Percentiles rank a stretch among this genome's conserved stretches.
These are phyloP conservation scores for Brachyopa scutellaris DNA, from an alignment of 2,888 invertebrate species.

Conservation along the genomic window DNA sequence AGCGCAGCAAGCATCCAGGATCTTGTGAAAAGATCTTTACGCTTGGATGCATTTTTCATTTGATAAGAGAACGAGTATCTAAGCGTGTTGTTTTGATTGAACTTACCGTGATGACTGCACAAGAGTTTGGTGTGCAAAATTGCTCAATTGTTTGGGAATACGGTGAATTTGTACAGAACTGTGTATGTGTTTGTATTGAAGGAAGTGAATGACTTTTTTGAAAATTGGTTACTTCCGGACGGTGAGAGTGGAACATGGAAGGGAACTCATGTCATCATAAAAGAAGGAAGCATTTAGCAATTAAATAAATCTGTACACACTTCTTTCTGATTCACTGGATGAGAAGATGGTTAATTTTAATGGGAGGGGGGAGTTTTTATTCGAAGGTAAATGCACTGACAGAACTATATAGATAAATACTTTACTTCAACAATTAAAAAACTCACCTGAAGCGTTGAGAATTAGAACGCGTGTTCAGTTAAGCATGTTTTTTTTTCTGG, in stretches of 20 bases:
- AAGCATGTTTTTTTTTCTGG: too few species aligned
- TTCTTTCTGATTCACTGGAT: constrained; percentile 36
- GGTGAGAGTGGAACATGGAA: constrained; percentile 5
- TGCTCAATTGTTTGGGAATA: constrained; percentile 36
- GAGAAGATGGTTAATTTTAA: constrained; percentile 21
- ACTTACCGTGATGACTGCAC: constrained; percentile 1
- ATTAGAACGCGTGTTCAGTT: too few species aligned
- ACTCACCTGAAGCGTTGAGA: too few species aligned
- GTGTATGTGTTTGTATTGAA: not conserved
- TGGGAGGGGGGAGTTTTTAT: not conserved
- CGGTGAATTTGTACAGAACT: too few species aligned
- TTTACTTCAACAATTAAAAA: too few species aligned
- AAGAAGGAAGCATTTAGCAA: constrained; percentile 21
- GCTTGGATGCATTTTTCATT: constrained; percentile 27
- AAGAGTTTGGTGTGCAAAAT: constrained; percentile 26
- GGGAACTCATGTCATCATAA: not conserved
- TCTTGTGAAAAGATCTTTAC: constrained; percentile 55
- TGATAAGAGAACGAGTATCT: constrained; percentile 30
- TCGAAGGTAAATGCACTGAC: not conserved
- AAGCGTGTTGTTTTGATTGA: constrained; percentile 12
- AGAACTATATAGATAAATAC: too few species aligned
- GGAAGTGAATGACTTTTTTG: constrained; percentile 23
- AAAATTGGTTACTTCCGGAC: constrained; percentile 57
- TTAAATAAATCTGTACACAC: constrained; percentile 39
- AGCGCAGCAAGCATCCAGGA: constrained; percentile 21